Conservation (phyloP, 92 coral and sea anemone genomes). For the Heteractis magnifica region DNA sequence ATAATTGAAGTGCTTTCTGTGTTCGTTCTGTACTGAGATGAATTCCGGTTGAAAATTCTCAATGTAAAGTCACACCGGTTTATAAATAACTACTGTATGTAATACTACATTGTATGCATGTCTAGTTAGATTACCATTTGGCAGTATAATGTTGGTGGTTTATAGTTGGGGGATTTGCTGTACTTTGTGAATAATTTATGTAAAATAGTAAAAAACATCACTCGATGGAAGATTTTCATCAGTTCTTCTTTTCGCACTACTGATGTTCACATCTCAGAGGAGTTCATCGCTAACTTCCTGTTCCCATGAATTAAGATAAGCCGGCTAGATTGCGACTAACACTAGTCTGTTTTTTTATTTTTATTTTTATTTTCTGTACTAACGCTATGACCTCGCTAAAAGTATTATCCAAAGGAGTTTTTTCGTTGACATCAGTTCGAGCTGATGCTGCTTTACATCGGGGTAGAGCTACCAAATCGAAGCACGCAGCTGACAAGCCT, state of each 20-base stretch:
- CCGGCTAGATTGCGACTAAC: not conserved
- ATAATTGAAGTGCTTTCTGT: too few relatives aligned
- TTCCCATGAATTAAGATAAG: conserved; percentile 1
- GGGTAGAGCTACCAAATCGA: not conserved
- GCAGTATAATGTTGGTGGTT: not conserved
- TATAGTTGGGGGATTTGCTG: not conserved
- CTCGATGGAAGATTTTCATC: not conserved
- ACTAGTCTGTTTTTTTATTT: not conserved
- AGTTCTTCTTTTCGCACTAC: too few relatives aligned
- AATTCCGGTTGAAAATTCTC: too few relatives aligned
- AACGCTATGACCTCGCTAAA: conserved; percentile 31
- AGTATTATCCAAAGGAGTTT: conserved; percentile 36
- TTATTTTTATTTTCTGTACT: not conserved
- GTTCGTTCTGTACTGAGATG: too few relatives aligned
- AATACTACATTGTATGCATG: not conserved
- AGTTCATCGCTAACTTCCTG: not conserved
- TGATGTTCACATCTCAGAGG: too few relatives aligned
- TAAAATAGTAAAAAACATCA: conserved; percentile 13
- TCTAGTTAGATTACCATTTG: not conserved
- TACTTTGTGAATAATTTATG: conserved; percentile 24
- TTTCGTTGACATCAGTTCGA: conserved; percentile 37
- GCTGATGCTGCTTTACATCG: conserved; percentile 31
- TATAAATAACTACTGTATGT: too few relatives aligned
- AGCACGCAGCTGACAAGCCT: not conserved
- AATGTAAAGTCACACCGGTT: too few relatives aligned